Percentiles rank a stretch among this genome's conserved stretches.
Conservation (phyloP, 2,113 vertebrate genomes). For the Chionis minor region DNA sequence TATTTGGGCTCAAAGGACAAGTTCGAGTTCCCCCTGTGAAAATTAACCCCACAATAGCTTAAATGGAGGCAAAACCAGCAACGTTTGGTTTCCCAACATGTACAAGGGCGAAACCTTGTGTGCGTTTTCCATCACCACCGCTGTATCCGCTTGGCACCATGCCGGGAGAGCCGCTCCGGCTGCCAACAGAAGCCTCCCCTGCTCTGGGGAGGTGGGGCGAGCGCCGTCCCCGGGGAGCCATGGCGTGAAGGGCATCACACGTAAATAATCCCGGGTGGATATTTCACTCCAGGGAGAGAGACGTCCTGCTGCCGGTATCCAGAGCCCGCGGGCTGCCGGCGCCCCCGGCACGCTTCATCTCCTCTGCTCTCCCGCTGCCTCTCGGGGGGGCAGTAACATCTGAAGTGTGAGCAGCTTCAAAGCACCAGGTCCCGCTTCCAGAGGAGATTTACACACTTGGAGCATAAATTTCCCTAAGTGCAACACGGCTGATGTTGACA, state of each 20-base stretch:
- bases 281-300: neutral
- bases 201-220: neutral
- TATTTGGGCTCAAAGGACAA: neutral
- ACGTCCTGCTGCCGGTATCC: neutral
- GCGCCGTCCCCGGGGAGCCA: neutral
- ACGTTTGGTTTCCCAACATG: accelerated
- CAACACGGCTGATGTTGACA: neutral
- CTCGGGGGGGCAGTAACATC: neutral
- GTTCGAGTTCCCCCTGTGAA: neutral
- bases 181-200: neutral
- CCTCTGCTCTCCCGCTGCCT: neutral
- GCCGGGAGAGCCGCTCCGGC: neutral
- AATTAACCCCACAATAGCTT: neutral
- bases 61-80: accelerated
- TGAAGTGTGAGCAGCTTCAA: neutral
- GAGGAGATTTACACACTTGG: neutral
- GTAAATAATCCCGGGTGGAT: neutral
- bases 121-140: accelerated
- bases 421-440: neutral
- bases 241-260: accelerated
- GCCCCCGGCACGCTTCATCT: neutral
- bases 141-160: accelerated
- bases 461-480: neutral
- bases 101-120: accelerated
- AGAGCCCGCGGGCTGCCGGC: neutral